Evolutionary conservation across 2,888 invertebrate genomes (phyloP), one percentile per base, ranked within the genome.

Genomic region (Oxyteleia sp.): DNA sequence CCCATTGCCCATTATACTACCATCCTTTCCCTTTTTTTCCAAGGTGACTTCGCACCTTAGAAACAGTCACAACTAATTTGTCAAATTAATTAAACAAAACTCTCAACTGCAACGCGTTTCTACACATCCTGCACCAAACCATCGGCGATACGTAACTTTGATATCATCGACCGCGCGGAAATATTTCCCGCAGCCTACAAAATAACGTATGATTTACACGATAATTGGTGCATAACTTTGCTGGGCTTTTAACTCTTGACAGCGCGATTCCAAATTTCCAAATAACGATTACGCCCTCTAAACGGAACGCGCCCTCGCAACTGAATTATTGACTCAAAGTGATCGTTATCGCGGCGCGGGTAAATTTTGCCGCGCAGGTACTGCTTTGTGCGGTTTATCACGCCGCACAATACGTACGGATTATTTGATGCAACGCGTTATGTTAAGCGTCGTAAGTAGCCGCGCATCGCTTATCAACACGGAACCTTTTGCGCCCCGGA

Each of bases 291-390:
- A 84, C 38, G 29, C 20, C 16, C 47, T 68, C 75, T 51, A 74
- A 84, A 84, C 57, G 83, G 71, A 66, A 63, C 51, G 57, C 20
- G 63, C 84, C 69, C 71, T 79, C 55, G 82, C 86, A 82, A 80
- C 84, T 82, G 83, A 87, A 88, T 88, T 84, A 88, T 88, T 78
- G 87, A 86, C 84, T 80, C 69, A 55, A 61, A 78, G 84, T 71
- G 87, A 88, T 88, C 86, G 86, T 86, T 86, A 85, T 85, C 85
- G 74, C 59, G 51, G 78, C 51, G 53, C 82, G 78, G 72, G 26
- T 82, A 66, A 71, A 78, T 82, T 84, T 72, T 64, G 81, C 71
- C 45, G 69, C 41, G 82, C 69, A 85, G 87, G 72, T 76, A 51
- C 38, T 57, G 47, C 68, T 38, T 68, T 64, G 23, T 79, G 57